Evolutionary conservation across 2,113 vertebrate genomes (phyloP).

Genomic region (Zapus hudsonius): DNA sequence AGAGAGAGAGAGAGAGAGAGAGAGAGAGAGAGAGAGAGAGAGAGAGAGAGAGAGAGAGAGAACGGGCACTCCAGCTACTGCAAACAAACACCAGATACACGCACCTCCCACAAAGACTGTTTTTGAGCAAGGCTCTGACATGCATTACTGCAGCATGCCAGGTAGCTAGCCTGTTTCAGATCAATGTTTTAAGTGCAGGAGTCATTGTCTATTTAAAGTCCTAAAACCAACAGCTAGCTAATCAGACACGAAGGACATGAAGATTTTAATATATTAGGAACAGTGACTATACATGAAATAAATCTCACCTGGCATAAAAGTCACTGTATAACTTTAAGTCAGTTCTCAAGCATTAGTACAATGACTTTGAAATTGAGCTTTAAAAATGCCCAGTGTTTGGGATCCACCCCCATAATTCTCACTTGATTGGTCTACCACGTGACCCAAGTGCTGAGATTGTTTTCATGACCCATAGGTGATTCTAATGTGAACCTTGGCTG

Average conservation of each 20-base stretch:
- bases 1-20: too few species aligned
- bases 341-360: background rate
- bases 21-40: too few species aligned
- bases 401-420: background rate
- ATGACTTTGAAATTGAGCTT: background rate
- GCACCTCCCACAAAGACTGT: background rate
- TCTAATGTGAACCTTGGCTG: background rate
- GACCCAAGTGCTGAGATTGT: background rate
- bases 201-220: conserved; percentile 61
- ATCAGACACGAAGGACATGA: conserved; percentile 39
- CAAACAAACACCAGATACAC: too few species aligned
- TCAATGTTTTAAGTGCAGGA: conserved; percentile 52
- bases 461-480: background rate
- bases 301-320: conserved; percentile 22
- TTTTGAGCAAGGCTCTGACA: conserved; percentile 52
- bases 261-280: conserved; percentile 52
- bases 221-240: conserved; percentile 39
- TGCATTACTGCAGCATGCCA: conserved; percentile 22
- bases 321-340: background rate
- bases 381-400: background rate
- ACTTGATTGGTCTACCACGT: background rate
- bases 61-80: too few species aligned
- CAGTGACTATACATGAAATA: conserved; percentile 40
- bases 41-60: too few species aligned
- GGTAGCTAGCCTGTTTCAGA: conserved; percentile 26